Evolutionary conservation across 2,888 invertebrate genomes (phyloP).

Genomic region (Spodoptera littoralis): DNA sequence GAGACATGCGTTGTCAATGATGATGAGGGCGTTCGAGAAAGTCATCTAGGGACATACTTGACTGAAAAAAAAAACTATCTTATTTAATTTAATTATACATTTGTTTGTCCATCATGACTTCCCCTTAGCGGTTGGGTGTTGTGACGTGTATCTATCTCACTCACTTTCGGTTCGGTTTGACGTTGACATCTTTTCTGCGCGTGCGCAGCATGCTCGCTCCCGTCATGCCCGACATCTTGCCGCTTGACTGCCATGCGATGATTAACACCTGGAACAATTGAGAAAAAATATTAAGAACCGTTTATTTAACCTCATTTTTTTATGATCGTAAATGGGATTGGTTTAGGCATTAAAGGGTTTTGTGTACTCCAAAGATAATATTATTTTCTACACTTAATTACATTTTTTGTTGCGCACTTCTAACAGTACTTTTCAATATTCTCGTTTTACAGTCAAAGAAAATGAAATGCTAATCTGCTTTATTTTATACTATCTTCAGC

Average conservation of each 20-base stretch:
- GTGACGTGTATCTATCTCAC: conserved; percentile 54
- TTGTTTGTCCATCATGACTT: conserved; percentile 5
- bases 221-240: conserved; percentile 89
- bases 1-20: conserved; percentile 44
- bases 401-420: no score
- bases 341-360: no score
- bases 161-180: conserved; percentile 96
- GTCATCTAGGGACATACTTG: conserved; percentile 1
- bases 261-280: conserved; percentile 69
- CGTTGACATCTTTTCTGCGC: conserved; percentile 95
- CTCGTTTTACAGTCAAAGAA: no score
- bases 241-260: conserved; percentile 79
- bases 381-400: no score
- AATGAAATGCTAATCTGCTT: no score
- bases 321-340: no score
- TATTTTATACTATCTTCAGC: no score
- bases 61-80: no score
- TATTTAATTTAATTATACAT: conserved; percentile 8
- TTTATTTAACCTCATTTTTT: no score
- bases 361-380: no score
- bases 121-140: conserved; percentile 7
- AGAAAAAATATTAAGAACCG: conserved; percentile 17
- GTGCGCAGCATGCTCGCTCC: conserved; percentile 94
- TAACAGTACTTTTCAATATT: no score
- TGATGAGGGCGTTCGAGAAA: conserved; percentile 22